Conservation (phyloP, 2,113 vertebrate genomes). For the Lampris incognitus region DNA sequence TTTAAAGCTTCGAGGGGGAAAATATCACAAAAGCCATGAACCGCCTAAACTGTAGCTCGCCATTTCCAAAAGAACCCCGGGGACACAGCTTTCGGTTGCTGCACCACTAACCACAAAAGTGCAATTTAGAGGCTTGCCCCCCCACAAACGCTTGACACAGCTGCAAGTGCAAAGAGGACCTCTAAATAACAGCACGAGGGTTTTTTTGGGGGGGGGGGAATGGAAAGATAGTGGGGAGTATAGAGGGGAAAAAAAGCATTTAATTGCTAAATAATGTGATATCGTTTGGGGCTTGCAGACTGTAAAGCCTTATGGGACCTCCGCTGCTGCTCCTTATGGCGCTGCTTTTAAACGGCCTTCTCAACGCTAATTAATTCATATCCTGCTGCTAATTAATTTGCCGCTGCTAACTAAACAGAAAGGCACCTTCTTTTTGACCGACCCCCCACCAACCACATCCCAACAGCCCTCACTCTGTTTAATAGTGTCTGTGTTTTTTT, state of each 20-base stretch:
- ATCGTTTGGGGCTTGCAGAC: slow-evolving; percentile 61
- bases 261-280: slow-evolving; percentile 75
- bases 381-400: slow-evolving; percentile 81
- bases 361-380: slow-evolving; percentile 80
- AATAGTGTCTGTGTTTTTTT: slow-evolving; percentile 23
- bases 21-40: neutral
- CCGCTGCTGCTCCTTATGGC: slow-evolving; percentile 62
- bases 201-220: neutral
- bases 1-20: neutral
- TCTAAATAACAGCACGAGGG: slow-evolving; percentile 21
- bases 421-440: slow-evolving; percentile 74
- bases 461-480: slow-evolving; percentile 6
- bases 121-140: neutral
- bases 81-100: neutral
- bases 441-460: slow-evolving; percentile 28
- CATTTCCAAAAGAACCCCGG: slow-evolving; percentile 9
- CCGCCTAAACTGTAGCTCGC: neutral
- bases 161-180: slow-evolving; percentile 5
- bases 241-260: slow-evolving; percentile 57
- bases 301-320: slow-evolving; percentile 67
- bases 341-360: slow-evolving; percentile 66
- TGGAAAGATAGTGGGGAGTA: neutral
- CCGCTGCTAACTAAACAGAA: slow-evolving; percentile 79
- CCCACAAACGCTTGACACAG: slow-evolving; percentile 12
- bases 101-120: slow-evolving; percentile 21